Conservation (phyloP, 64 coral and sea anemone genomes). For the Dendrophyllia cribrosa region DNA sequence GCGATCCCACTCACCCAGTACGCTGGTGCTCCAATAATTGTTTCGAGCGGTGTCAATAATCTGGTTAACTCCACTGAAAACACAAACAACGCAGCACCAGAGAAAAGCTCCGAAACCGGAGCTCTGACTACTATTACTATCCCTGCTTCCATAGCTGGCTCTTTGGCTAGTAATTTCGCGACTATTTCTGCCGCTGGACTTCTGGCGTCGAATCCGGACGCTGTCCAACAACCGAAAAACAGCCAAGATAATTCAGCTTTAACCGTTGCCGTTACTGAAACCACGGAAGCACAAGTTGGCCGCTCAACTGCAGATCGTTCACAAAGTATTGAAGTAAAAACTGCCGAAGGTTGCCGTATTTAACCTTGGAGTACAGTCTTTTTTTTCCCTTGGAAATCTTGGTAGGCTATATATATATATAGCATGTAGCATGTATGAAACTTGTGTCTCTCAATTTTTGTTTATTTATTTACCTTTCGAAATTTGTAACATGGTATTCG, state of each 20-base stretch:
- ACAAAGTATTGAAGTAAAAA: conserved; percentile 95
- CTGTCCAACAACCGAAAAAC: conserved; percentile 36
- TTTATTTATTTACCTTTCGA: conserved; percentile 52
- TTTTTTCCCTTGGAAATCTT: neutral
- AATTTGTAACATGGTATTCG: conserved; percentile 32
- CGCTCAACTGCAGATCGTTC: conserved; percentile 23
- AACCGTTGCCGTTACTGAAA: conserved; percentile 9
- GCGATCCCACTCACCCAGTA: conserved; percentile 89
- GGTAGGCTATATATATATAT: neutral
- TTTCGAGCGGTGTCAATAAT: conserved; percentile 79
- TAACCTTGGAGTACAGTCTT: conserved; percentile 24
- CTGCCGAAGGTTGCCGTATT: conserved; percentile 91
- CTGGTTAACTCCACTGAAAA: conserved; percentile 65
- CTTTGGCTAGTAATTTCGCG: conserved; percentile 57
- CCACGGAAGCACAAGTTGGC: neutral
- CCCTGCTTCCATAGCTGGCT: conserved; percentile 54
- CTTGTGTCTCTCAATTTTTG: neutral
- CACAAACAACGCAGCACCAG: conserved; percentile 44
- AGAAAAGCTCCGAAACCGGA: conserved; percentile 78
- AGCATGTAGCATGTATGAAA: neutral
- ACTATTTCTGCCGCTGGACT: conserved; percentile 43
- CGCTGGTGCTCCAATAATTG: conserved; percentile 68
- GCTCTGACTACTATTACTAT: conserved; percentile 62
- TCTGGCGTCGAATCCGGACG: conserved; percentile 25
- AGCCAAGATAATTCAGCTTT: conserved; percentile 24